Evolutionary conservation across 2,888 invertebrate species (phyloP).

Genomic region (Troides oblongomaculatus): DNA sequence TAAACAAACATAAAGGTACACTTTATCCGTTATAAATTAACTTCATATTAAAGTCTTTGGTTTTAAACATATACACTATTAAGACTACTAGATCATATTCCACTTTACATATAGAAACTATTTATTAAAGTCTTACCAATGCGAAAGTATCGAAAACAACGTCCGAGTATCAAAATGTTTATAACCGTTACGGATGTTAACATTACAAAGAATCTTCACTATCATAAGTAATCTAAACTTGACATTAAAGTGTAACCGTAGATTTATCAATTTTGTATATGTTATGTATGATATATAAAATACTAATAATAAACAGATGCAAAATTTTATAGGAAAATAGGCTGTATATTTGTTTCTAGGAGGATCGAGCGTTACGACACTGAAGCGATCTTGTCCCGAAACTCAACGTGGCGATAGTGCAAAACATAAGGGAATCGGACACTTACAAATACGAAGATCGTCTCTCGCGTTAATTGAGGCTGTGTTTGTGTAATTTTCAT

Average conservation of each 20-base stretch:
- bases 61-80: background rate
- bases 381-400: background rate
- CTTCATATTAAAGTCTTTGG: background rate
- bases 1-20: background rate
- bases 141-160: conserved; percentile 10
- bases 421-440: conserved; percentile 13
- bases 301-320: conserved; percentile 20
- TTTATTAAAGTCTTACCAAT: background rate
- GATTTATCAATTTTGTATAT: conserved; percentile 17
- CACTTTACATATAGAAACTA: conserved; percentile 3
- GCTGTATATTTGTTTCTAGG: conserved; percentile 10
- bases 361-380: conserved; percentile 1
- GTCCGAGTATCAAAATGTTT: conserved; percentile 21
- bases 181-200: background rate
- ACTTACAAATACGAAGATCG: background rate
- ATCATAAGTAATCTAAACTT: conserved; percentile 3
- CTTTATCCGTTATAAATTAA: background rate
- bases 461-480: conserved; percentile 17
- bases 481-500: conserved; percentile 60
- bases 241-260: conserved; percentile 8
- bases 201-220: conserved; percentile 5
- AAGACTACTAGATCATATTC: conserved; percentile 6
- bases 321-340: conserved; percentile 26
- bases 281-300: conserved; percentile 16
- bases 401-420: conserved; percentile 5